phyloP scores from a whole-genome alignment of 2,797 vertebrate genomes.

The Champsocephalus esox region DNA sequence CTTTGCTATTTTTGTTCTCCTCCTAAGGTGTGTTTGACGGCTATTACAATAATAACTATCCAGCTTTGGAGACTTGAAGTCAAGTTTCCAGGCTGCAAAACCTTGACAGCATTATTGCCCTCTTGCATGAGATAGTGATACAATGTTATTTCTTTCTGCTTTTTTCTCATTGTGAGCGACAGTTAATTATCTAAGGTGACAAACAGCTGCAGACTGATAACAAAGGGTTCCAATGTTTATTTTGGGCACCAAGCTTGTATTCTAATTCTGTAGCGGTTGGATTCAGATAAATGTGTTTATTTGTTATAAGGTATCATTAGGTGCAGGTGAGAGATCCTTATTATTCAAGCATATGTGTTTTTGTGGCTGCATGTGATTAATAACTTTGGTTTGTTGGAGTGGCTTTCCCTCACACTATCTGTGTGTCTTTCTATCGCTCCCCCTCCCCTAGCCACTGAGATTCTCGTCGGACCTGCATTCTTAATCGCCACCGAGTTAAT shows the following conservation, averaged over 20 bases:
- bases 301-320: slow-evolving; percentile 67
- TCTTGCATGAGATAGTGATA: slow-evolving; percentile 21
- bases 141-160: slow-evolving; percentile 7
- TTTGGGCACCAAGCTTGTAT: slow-evolving; percentile 29
- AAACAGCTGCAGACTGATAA: slow-evolving; percentile 64
- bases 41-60: slow-evolving; percentile 1
- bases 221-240: slow-evolving; percentile 49
- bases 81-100: slow-evolving; percentile 23
- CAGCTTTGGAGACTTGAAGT: slow-evolving; percentile 20
- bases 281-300: slow-evolving; percentile 67
- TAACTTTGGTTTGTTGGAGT: slow-evolving; percentile 52
- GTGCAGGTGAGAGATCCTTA: slow-evolving; percentile 47
- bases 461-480: slow-evolving; percentile 63
- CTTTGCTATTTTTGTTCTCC: neutral
- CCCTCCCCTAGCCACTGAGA: slow-evolving; percentile 30
- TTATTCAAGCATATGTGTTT: slow-evolving; percentile 69
- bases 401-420: slow-evolving; percentile 40
- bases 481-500: slow-evolving; percentile 83
- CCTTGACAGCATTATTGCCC: neutral
- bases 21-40: slow-evolving; percentile 19
- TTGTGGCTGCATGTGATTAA: slow-evolving; percentile 59
- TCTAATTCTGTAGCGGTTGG: slow-evolving; percentile 32
- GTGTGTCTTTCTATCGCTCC: neutral
- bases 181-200: slow-evolving; percentile 59
- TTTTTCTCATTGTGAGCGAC: slow-evolving; percentile 31